phyloP scores from a whole-genome alignment of 1,140 invertebrate genomes.

The Hyles euphorbiae region DNA sequence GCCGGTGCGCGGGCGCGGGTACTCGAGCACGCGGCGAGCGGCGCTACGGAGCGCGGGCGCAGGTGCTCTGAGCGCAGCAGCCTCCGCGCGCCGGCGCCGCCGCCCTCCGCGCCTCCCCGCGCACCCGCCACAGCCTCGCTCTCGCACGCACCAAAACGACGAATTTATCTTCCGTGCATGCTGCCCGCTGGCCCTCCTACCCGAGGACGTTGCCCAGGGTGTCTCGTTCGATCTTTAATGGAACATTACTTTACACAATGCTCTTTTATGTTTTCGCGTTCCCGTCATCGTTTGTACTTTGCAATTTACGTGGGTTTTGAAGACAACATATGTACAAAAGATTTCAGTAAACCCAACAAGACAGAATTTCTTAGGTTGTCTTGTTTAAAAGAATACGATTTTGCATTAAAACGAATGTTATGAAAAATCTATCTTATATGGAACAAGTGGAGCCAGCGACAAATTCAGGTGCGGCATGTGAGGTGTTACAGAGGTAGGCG shows the following conservation, averaged over 20 bases:
- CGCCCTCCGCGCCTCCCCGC: slow-evolving; percentile 53
- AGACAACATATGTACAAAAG: no score
- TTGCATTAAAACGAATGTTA: no score
- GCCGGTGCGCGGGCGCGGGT: slow-evolving; percentile 57
- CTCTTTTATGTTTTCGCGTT: not conserved
- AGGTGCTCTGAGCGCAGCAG: slow-evolving; percentile 72
- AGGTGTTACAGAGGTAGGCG: no score
- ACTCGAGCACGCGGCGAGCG: slow-evolving; percentile 64
- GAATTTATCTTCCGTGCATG: slow-evolving; percentile 71
- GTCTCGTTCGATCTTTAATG: slow-evolving; percentile 19
- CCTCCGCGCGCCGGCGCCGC: slow-evolving; percentile 67
- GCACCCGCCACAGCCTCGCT: slow-evolving; percentile 44
- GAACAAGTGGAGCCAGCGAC: no score
- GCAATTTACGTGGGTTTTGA: no score
- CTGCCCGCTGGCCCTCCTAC: slow-evolving; percentile 61
- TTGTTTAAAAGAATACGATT: no score
- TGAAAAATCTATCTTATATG: no score
- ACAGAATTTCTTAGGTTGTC: no score
- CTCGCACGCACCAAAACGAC: slow-evolving; percentile 71
- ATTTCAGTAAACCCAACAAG: no score
- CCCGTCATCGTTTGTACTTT: not conserved
- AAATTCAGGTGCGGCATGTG: no score
- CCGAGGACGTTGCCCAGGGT: slow-evolving; percentile 64
- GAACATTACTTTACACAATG: not conserved
- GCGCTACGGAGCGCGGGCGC: slow-evolving; percentile 72